Base-by-base conservation (phyloP, 2,113 vertebrate genomes). In the Scomber japonicus region DNA sequence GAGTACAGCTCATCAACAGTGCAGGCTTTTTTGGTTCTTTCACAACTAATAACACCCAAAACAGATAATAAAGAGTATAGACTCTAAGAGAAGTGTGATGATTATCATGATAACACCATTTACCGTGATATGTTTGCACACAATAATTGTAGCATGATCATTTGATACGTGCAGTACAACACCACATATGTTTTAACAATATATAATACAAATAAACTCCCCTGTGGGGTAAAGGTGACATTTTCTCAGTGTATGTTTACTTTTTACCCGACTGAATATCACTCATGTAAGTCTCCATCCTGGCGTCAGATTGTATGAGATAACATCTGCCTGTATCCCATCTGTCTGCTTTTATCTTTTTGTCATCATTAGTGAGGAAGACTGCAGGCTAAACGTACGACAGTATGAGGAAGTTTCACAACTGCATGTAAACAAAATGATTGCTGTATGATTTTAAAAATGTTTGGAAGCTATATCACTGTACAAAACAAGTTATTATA, bases 311-410 rank as follows among this genome's bases (percentile, higher is more conserved):
- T 44, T 54, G 19, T 49, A 35, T 51, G 57, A 76, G 49, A 63
- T 65, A 44, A 53, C 54, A 71, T 73, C 77, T 56, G 82, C 54
- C 71, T 80, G 83, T 14, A 44, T 68, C 61, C 78, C 84, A 72
- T 89, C 78, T 88, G 82, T 81, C 71, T 71, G 60, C 56, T 44
- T 44, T 90, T 61, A 67, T 14, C 55, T 66, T 62, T 87, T 71
- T 83, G 81, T 86, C 84, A 61, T 73, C 69, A 60, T 40, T 9
- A 40, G 46, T 6, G 74, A 56, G 59, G 55, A n/a, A 44, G 49
- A 14, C 65, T 45, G 54, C 62, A 53, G 67, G 51, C 50, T 69
- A 53, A 73, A 8, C 63, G 64, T 44, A 35, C 11, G 2, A 11
- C 69, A 50, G 50, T 5, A 40, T 69, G 75, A 76, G 71, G 74